Conservation (phyloP, 23 tunicate genomes). For the Ascidia mentula region DNA sequence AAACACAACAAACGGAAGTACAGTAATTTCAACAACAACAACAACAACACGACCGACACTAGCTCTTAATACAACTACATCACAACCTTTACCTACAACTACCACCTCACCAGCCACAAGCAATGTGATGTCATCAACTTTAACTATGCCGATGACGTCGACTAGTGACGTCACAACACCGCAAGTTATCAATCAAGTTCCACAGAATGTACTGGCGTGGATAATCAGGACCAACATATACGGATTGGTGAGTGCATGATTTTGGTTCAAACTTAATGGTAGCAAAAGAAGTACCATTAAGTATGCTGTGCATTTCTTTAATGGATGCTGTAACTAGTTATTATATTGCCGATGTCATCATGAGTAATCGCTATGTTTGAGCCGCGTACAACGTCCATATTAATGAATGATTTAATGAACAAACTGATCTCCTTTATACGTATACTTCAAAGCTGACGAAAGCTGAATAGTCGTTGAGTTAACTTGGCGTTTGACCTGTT, state of each 20-base stretch:
- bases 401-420: no score
- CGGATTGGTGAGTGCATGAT: background rate
- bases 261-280: no score
- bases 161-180: background rate
- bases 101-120: background rate
- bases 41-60: background rate
- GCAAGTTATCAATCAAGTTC: background rate
- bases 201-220: background rate
- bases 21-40: background rate
- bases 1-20: background rate
- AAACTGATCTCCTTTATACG: no score
- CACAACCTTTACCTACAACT: background rate
- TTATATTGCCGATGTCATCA: no score
- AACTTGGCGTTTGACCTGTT: no score
- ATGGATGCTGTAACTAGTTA: no score
- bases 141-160: background rate
- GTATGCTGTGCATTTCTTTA: no score
- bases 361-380: no score
- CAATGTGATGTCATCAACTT: background rate
- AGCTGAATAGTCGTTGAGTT: no score
- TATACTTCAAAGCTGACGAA: no score
- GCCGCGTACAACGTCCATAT: no score
- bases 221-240: background rate
- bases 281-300: no score
- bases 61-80: background rate